Conservation (phyloP, 2,797 vertebrate species). For the Heterohyrax brucei region DNA sequence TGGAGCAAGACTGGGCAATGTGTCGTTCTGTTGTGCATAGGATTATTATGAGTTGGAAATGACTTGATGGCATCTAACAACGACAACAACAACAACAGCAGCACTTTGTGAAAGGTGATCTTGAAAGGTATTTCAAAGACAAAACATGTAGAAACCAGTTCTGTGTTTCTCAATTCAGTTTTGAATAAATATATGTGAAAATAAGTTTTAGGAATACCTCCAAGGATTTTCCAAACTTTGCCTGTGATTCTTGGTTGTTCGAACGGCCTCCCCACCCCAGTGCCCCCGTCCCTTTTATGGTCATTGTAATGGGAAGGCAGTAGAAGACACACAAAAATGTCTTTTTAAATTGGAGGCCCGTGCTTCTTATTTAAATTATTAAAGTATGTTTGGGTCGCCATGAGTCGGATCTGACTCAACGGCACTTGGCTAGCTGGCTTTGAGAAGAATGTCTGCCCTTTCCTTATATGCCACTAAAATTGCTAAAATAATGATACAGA, state of each 20-base stretch:
- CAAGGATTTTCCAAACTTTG: conserved; percentile 20
- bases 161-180: conserved; percentile 16
- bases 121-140: not conserved
- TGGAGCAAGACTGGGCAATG: too few species aligned
- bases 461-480: conserved; percentile 18
- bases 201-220: conserved; percentile 16
- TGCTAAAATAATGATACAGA: conserved; percentile 35
- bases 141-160: not conserved
- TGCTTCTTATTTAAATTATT: conserved; percentile 39
- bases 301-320: not conserved
- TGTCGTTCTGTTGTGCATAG: too few species aligned
- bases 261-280: not conserved
- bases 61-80: too few species aligned
- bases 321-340: not conserved
- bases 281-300: not conserved
- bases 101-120: not conserved
- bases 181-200: not conserved
- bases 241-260: conserved; percentile 4
- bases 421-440: too few species aligned
- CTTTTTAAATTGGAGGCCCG: not conserved
- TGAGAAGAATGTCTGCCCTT: not conserved
- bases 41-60: too few species aligned
- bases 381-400: not conserved
- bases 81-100: too few species aligned
- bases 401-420: too few species aligned